Base-by-base conservation (phyloP, 1,140 invertebrate genomes). In the Linepithema humile region DNA sequence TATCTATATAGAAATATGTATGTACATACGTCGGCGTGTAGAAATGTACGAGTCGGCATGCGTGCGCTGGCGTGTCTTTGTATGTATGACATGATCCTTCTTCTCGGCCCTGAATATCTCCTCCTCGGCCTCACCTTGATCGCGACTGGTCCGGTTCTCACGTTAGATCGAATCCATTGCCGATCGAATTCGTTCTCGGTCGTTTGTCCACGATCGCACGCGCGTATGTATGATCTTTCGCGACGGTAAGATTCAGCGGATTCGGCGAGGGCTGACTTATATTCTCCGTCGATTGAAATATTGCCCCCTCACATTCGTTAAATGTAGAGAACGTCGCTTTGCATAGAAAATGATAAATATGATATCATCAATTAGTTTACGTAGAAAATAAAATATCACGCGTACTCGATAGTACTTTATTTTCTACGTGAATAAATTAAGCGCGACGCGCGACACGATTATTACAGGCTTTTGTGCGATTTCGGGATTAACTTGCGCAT, bases 61-160 rank as follows among this genome's bases (percentile, higher is more conserved):
- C 55, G 62, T 59, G 40, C 5, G 40, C 64, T 26, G 9, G 48
- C 20, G 29, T 40, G 38, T 23, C 23, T 29, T 17, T 20, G 48
- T 59, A 59, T 75, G 87, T 73, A 80, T 91, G 91, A 90, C 89
- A 87, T 84, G 82, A 88, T 87, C 82, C 85, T 90, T 92, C n/a
- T n/a, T n/a, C n/a, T n/a, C 85, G 90, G 82, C 90, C 59, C 77
- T 80, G 88, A 90, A 92, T 91, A 86, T 85, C 10, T 45, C n/a
- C n/a, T n/a, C n/a, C 88, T 91, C 86, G 75, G 88, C 85, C 87
- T 90, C 89, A 86, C 88, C 84, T 88, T 77, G 64, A 55, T 85
- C 72, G 89, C 91, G 91, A 92, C 88, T 92, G 87, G 91, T 92
- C 86, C 91, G 90, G 89, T 93, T 93, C 92, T 93, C 91, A 92